phyloP scores from a whole-genome alignment of 2,113 vertebrate genomes.

The Empidonax alnorum region DNA sequence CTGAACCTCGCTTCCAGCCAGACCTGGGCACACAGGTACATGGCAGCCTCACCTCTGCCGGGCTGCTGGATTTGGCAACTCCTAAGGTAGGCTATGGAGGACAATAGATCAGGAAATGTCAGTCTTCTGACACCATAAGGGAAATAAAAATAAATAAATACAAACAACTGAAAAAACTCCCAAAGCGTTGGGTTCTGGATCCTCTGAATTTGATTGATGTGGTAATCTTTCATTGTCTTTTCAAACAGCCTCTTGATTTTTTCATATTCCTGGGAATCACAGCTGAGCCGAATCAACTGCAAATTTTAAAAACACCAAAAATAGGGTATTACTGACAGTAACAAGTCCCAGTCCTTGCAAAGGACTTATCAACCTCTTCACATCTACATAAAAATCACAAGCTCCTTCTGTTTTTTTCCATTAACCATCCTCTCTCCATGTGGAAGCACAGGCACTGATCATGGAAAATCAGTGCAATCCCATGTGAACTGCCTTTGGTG shows the following conservation, averaged over 20 bases:
- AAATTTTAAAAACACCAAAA: not conserved
- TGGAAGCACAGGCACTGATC: not conserved
- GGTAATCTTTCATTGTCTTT: constrained; percentile 77
- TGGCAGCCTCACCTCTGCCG: not conserved
- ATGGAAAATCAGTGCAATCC: not conserved
- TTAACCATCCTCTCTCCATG: not conserved
- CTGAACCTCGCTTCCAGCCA: not conserved
- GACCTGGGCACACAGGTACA: fast-evolving
- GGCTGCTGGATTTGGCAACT: not conserved
- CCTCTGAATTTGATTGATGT: constrained; percentile 80
- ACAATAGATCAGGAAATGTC: not conserved
- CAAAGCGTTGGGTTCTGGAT: constrained; percentile 85
- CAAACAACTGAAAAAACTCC: constrained; percentile 86
- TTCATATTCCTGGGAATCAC: constrained; percentile 55
- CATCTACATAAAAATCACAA: not conserved
- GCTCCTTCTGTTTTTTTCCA: not conserved
- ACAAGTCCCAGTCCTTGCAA: not conserved
- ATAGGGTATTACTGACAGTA: not conserved
- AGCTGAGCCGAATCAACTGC: constrained; percentile 76
- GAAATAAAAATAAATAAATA: not conserved
- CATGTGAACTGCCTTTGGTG: fast-evolving
- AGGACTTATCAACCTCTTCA: not conserved
- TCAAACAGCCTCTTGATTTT: constrained; percentile 75
- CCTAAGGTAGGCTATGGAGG: not conserved
- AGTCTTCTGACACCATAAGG: not conserved